These are phyloP conservation scores for Lasioglossum villosulum DNA, from an alignment of 2,888 invertebrate genomes.

Conservation along the genomic window DNA sequence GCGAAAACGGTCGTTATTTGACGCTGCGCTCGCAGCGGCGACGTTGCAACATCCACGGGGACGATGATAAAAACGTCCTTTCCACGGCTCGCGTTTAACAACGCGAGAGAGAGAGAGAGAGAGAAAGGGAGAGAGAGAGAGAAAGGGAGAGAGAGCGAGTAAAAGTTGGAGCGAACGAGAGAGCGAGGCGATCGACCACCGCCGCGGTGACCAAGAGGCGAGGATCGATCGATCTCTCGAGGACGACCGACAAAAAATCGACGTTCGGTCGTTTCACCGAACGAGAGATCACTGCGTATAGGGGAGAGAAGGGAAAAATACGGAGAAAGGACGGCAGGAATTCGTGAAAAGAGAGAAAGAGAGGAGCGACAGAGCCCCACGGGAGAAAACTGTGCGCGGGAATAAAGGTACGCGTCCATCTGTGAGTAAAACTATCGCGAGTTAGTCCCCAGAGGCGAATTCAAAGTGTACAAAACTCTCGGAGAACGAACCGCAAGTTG, in stretches of 20 bases:
- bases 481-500: no score
- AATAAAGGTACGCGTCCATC: neutral
- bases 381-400: neutral
- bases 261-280: conserved; percentile 67
- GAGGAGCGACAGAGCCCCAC: neutral
- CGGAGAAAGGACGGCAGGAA: conserved; percentile 35
- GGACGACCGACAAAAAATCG: conserved; percentile 70
- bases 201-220: conserved; percentile 62
- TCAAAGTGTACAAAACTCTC: no score
- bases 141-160: neutral
- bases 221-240: conserved; percentile 76
- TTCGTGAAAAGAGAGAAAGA: conserved; percentile 23
- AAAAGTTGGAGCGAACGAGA: neutral
- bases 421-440: no score
- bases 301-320: conserved; percentile 25
- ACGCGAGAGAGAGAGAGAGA: neutral
- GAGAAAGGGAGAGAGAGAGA: neutral
- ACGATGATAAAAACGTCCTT: conserved; percentile 4
- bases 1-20: neutral
- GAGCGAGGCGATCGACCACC: conserved; percentile 70
- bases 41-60: conserved; percentile 7
- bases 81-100: neutral
- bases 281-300: conserved; percentile 56
- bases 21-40: neutral
- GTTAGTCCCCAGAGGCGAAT: no score